Evolutionary conservation across 2,113 vertebrate genomes (phyloP).

Genomic region (Xiphophorus couchianus): DNA sequence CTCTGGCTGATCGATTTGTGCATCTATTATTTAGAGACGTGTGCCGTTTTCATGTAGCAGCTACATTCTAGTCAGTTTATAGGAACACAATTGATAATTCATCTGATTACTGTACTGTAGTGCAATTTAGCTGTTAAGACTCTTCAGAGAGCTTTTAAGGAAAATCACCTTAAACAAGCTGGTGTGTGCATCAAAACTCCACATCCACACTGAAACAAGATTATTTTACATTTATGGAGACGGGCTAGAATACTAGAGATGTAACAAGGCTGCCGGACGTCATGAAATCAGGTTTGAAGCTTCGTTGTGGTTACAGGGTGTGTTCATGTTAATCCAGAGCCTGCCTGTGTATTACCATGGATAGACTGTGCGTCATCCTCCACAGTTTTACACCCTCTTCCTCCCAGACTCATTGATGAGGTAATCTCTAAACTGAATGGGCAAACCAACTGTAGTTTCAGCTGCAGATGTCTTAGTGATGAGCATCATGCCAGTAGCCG

Average conservation of each 20-base stretch:
- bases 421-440: conserved; percentile 65
- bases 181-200: not conserved
- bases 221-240: not conserved
- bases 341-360: conserved; percentile 38
- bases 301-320: conserved; percentile 33
- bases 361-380: conserved; percentile 69
- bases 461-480: conserved; percentile 23
- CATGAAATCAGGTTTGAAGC: not conserved
- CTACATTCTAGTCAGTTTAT: conserved; percentile 16
- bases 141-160: conserved; percentile 20
- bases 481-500: conserved; percentile 15
- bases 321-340: conserved; percentile 41
- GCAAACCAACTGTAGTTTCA: conserved; percentile 38
- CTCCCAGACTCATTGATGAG: conserved; percentile 67
- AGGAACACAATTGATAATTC: conserved; percentile 57
- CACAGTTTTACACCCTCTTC: conserved; percentile 54
- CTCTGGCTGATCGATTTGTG: too few species aligned
- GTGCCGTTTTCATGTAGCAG: conserved; percentile 34
- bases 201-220: not conserved
- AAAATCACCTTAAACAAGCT: conserved; percentile 8
- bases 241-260: not conserved
- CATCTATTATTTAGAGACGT: conserved; percentile 4
- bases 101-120: conserved; percentile 43
- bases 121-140: conserved; percentile 33
- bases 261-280: not conserved